Base-by-base conservation (phyloP, 2,113 vertebrate genomes). In the Dryoscopus gambensis region DNA sequence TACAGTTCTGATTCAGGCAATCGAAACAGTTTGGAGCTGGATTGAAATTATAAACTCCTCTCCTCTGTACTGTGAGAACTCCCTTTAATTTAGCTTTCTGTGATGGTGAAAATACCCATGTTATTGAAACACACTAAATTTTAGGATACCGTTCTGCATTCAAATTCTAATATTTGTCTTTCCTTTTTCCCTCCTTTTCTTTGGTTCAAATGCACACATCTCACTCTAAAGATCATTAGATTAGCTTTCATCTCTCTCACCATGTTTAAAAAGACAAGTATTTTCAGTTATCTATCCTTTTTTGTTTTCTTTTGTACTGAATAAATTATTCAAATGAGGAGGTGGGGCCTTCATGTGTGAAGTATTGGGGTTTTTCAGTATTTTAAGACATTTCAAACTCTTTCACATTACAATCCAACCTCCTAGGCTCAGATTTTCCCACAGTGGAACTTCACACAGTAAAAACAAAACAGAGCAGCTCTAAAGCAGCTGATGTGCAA, bases 271-370 rank as follows among this genome's bases (percentile, higher is more conserved):
- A 70, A 71, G 62, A 67, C 46, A 60, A 63, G 6, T 18, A 5
- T 62, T 92, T 79, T 92, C 56, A 75, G 5, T 57, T 60, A 19
- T 42, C 5, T 4, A 46, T 37, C 11, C 3, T 40, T 53, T 57
- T 64, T 39, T 50, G 21, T 57, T 83, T 74, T 56, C 6, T 44
- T 83, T 37, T 42, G 7, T 52, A 20, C 24, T 18, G 25, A 79
- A 75, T 42, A 65, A 27, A 62, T 37, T 8, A 65, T 11, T 11
- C 30, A 25, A 9, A 49, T 65, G 28, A 52, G 33, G 33, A 87
- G 15, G 18, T 0, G 2, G 5, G 17, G 14, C 15, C 7, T 75
- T 69, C 3, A 2, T 33, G 9, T 59, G 40, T 3, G 4, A 89
- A n/a, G 10, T n/a, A 20, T 4, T 83, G 15, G 5, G 8, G 2